These are phyloP conservation scores for Tridacna gigas DNA, from an alignment of 2,888 invertebrate genomes.

Conservation along the genomic window DNA sequence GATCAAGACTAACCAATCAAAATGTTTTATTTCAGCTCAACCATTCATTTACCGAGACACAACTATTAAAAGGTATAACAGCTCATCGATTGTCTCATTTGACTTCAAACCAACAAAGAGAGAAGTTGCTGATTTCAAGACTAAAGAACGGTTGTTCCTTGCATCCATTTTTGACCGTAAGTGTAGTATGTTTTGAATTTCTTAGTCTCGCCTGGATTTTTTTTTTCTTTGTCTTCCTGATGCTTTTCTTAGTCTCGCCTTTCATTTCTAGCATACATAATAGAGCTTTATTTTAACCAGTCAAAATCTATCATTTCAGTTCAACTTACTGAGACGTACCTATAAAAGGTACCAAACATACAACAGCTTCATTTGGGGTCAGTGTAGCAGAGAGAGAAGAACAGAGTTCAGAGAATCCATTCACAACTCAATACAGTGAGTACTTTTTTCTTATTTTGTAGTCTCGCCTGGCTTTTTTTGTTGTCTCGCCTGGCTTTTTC, in stretches of 20 bases:
- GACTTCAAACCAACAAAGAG: not conserved
- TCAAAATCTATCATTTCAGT: not conserved
- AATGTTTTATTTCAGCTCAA: not conserved
- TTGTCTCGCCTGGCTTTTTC: not conserved
- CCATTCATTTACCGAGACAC: no score
- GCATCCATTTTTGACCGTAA: no score
- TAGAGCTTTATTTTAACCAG: no score
- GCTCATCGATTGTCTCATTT: no score
- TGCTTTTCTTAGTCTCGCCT: not conserved
- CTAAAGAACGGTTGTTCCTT: not conserved
- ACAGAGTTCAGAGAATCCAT: no score
- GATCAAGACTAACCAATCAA: not conserved
- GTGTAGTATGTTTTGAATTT: no score
- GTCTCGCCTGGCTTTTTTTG: constrained; percentile 13
- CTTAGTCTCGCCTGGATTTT: constrained; percentile 14
- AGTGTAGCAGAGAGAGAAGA: not conserved
- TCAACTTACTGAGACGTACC: not conserved
- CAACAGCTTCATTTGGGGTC: not conserved
- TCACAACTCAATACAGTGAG: no score
- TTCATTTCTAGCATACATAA: no score
- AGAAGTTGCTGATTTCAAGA: no score
- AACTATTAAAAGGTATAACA: not conserved
- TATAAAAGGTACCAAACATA: not conserved
- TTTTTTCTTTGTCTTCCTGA: not conserved
- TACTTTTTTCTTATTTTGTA: not conserved